Percentiles rank a stretch among this genome's conserved stretches.
phyloP scores from a whole-genome alignment of 2,113 vertebrate genomes.

The Gymnorhina tibicen region DNA sequence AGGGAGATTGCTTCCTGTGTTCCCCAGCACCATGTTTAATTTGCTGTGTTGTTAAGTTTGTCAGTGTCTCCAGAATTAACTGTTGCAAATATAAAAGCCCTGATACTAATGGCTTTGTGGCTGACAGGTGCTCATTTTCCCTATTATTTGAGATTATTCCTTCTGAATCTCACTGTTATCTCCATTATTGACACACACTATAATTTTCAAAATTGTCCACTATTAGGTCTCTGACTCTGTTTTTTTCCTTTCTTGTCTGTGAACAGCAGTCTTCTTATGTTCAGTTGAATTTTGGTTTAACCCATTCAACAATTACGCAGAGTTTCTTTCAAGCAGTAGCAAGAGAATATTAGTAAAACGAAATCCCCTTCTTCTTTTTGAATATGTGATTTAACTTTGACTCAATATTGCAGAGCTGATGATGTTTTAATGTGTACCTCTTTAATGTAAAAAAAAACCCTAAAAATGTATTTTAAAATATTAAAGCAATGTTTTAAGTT shows the following conservation, averaged over 20 bases:
- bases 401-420: neutral
- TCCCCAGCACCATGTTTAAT: neutral
- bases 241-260: conserved; percentile 2
- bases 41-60: conserved; percentile 48
- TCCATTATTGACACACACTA: conserved; percentile 53
- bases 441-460: neutral
- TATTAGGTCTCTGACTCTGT: conserved; percentile 53
- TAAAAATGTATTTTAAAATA: neutral
- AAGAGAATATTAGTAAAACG: neutral
- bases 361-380: neutral
- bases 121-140: conserved; percentile 55
- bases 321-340: neutral
- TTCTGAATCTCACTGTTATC: conserved; percentile 53
- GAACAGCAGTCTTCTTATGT: conserved; percentile 1
- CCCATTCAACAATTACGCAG: neutral
- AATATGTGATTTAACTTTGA: neutral
- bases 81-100: conserved; percentile 47
- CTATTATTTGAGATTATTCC: conserved; percentile 49
- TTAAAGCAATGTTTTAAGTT: neutral
- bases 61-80: conserved; percentile 34
- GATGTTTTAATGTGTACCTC: neutral
- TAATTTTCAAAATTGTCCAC: conserved; percentile 68
- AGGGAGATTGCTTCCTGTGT: neutral
- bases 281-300: conserved; percentile 50
- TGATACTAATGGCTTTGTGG: conserved; percentile 55